Base-by-base conservation (phyloP, 2,113 vertebrate genomes). In the Colius striatus region DNA sequence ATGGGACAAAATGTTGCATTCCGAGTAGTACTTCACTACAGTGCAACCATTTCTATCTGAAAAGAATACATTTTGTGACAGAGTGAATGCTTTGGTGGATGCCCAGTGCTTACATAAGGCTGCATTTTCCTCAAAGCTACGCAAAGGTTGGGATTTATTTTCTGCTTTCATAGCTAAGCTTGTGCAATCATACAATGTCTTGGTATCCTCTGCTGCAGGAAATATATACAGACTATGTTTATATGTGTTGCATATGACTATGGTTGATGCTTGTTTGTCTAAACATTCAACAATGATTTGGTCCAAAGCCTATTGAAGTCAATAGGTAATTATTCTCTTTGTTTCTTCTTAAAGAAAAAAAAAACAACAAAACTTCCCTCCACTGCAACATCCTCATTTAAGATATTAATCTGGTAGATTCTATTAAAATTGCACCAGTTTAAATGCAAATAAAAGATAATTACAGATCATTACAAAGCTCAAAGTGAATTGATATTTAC, bases 361-460 rank as follows among this genome's bases (percentile, higher is more conserved):
- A 41, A 19, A 75, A 81, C 73, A 47, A 3, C 20, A 1, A 51
- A 43, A 3, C 1, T 61, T 90, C 9, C 3, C 13, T 68, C 26
- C 75, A 76, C 82, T 41, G 50, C 62, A 95, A 62, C 65, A 96
- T 72, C 50, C 65, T 87, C 84, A 66, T 61, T 85, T 95, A 67
- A 74, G 58, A 63, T 94, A 95, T 93, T 97, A n/a, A n/a, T 92
- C 92, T 94, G 84, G 54, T 17, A 68, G 51, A 92, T 76, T 96
- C 32, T 58, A 79, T 62, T 84, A 92, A 93, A 96, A 91, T 95
- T 76, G 6, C 3, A 1, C n/a, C 73, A 86, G 19, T 41, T 34
- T 19, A 62, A 77, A 90, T 38, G 14, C 10, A 78, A 95, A 84
- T 9, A 77, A 73, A 70, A 82, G 19, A 26, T 41, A 60, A 70